Base-by-base conservation (phyloP, 2,113 vertebrate genomes). In the Craseonycteris thonglongyai region DNA sequence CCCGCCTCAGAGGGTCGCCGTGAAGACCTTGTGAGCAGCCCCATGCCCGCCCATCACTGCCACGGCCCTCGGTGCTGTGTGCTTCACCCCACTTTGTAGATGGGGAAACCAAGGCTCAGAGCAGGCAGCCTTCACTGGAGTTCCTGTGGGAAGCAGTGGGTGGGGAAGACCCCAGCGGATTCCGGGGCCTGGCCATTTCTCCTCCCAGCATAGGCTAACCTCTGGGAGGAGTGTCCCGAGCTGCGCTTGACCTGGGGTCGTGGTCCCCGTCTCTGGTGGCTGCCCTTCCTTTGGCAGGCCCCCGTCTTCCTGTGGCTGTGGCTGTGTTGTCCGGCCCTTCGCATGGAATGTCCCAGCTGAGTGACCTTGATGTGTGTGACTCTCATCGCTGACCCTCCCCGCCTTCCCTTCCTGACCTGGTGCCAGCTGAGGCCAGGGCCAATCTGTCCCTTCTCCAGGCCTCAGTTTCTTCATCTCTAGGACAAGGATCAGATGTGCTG, bases 1-100 rank as follows among this genome's bases (percentile, higher is more conserved):
- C 38, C 4, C 5, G 0, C 33, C 40, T 68, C 5, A 0, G 61
- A 5, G 35, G 18, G 47, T 38, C 0, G 0, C 14, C 0, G 4
- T 7, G 61, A 12, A 28, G 68, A 21, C 24, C 2, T 38, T 2
- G 10, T 18, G 10, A 5, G 22, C 0, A 21, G 76, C 45, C 54
- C 2, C 12, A 0, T 26, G 85, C 19, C 69, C 7, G 9, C 51
- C 30, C 30, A 0, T 15, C 40, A 13, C 33, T 30, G 7, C 24
- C 35, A 8, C 9, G 8, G 28, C 35, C 76, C 54, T 47, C 28
- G 30, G 1, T 26, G 19, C 84, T 10, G 4, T 8, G 7, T 9
- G 12, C 3, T 15, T 21, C 7, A 5, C 14, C 33, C 72, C 26
- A 26, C 65, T 63, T 30, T 2, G 0, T 1, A 38, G 30, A 33